Evolutionary conservation across 2,797 vertebrate species (phyloP), one percentile per base, ranked within the genome.

Genomic region (Acanthiza pusilla): DNA sequence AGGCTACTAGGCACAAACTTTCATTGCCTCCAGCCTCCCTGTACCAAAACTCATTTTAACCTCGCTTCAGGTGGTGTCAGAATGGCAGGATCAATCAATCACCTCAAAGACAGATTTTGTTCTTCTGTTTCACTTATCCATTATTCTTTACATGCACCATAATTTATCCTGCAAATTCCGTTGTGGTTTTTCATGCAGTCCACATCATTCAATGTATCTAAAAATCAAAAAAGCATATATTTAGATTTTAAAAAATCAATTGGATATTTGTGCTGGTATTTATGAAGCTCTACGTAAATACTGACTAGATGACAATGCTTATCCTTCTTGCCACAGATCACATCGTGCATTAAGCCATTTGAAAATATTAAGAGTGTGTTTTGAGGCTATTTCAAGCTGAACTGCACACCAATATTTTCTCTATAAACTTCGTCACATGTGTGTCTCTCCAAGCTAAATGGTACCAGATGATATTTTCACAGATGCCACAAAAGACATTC

Each of bases 401-500:
- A 80, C 57, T 45, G 9, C 62, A 23, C 26, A 85, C 71, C 79
- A 84, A 80, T 20, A 12, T 91, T 82, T 93, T 93, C 55, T 90
- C 45, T 70, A 63, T 80, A 88, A 93, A 79, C 26, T 92, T 89
- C 91, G 78, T 93, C 91, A 92, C 53, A 53, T 91, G 19, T 74
- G 67, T 91, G 50, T 87, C 75, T 89, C 58, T 76, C 38, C 34
- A 48, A 20, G 57, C 73, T 96, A 97, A 97, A 91, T 84, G 82
- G 55, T 85, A 96, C 85, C 91, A 94, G 83, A 84, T 90, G 90
- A 94, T 89, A 81, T 75, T 91, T 95, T 91, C 85, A 89, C 91
- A 86, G 61, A 95, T 76, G 66, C 21, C 61, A 75, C 72, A 73
- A 72, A 72, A 95, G 42, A 86, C 10, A 89, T 76, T 94, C 55